A percentile compares a stretch with the other conserved stretches of the same genome.
Evolutionary conservation across 1,140 invertebrate genomes (phyloP).

Genomic region (Cardiocondyla obscurior): DNA sequence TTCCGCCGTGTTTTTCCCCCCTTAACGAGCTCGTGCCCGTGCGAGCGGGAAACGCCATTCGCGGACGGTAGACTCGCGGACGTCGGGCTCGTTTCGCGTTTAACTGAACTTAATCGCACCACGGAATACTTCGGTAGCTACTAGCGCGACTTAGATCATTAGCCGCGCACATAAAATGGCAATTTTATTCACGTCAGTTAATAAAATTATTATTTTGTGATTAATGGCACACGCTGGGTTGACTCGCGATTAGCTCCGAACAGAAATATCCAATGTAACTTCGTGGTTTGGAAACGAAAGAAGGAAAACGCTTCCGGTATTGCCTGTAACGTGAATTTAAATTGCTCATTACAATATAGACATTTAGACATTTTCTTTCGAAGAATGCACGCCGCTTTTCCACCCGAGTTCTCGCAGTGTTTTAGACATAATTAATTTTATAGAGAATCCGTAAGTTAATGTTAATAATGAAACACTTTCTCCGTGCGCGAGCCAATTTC

Average conservation of each 20-base stretch:
- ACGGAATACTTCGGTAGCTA: neutral
- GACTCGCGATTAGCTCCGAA: neutral
- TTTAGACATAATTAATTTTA: neutral
- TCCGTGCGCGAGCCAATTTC: constrained; percentile 28
- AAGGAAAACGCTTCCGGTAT: neutral
- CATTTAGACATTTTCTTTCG: neutral
- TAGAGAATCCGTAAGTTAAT: neutral
- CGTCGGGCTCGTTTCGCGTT: constrained; percentile 28
- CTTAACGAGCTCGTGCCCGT: constrained; percentile 37
- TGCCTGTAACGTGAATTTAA: neutral
- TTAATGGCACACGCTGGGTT: neutral
- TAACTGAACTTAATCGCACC: constrained; percentile 16
- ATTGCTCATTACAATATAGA: neutral
- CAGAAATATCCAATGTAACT: neutral
- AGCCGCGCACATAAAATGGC: neutral
- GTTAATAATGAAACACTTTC: constrained; percentile 29
- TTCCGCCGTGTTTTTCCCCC: constrained; percentile 38
- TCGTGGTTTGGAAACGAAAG: constrained; percentile 4
- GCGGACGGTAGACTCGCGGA: constrained; percentile 18
- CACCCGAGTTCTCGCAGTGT: neutral
- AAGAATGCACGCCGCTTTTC: neutral
- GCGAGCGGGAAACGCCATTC: constrained; percentile 25
- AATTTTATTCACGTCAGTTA: constrained; percentile 12
- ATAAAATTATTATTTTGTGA: constrained; percentile 11
- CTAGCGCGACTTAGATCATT: constrained; percentile 7